Percentiles rank a stretch among this genome's conserved stretches.
Conservation (phyloP, 2,113 vertebrate species). For the Phycodurus eques region DNA sequence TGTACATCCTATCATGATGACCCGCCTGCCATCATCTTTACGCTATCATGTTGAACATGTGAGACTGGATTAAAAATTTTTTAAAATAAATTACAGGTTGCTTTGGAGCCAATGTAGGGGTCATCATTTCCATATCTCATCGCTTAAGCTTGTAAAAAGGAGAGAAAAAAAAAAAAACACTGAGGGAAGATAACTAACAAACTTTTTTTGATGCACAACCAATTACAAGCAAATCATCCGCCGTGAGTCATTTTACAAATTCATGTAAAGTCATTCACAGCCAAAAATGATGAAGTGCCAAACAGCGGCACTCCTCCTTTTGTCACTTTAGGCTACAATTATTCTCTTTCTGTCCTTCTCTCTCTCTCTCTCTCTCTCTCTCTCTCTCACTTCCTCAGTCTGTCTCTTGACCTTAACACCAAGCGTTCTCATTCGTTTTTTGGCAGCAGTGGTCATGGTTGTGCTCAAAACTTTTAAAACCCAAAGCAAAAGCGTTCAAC, state of each 20-base stretch:
- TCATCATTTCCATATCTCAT: not conserved
- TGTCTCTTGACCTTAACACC: conserved; percentile 32
- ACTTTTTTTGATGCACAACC: conserved; percentile 23
- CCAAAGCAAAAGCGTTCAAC: not conserved
- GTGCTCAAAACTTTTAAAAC: conserved; percentile 1
- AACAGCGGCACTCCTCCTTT: conserved; percentile 49
- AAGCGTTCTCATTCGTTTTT: conserved; percentile 11
- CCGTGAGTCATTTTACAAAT: conserved; percentile 62
- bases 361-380: not conserved
- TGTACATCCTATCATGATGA: no score
- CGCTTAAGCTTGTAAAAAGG: not conserved
- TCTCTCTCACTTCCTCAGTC: conserved; percentile 5
- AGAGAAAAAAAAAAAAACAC: not conserved
- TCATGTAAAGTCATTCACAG: conserved; percentile 71
- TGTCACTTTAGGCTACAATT: conserved; percentile 52
- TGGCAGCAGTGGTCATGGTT: not conserved
- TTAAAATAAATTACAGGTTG: not conserved
- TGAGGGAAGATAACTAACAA: not conserved
- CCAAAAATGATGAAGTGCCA: conserved; percentile 55
- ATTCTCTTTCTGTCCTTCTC: conserved; percentile 44
- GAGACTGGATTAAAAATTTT: not conserved
- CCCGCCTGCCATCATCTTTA: not conserved
- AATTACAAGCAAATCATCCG: conserved; percentile 61
- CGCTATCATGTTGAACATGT: not conserved
- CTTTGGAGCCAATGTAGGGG: not conserved